Evolutionary conservation across 2,888 invertebrate species (phyloP).

Genomic region (Salticus scenicus): DNA sequence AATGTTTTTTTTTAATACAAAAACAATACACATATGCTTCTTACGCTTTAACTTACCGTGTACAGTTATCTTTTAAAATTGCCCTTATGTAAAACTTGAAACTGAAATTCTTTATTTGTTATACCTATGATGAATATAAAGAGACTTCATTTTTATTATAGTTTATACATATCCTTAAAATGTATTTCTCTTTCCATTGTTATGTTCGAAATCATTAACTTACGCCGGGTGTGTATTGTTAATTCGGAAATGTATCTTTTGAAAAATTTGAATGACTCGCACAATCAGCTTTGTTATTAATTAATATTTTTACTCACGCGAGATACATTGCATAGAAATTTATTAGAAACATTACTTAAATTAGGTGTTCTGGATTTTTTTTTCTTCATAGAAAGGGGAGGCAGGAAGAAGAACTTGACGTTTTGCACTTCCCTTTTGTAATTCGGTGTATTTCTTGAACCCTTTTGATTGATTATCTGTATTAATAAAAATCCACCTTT

Average conservation of each 20-base stretch:
- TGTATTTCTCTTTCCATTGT: constrained; percentile 9
- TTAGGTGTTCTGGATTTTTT: no score
- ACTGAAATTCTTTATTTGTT: no score
- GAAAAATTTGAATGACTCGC: not conserved
- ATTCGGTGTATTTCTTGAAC: not conserved
- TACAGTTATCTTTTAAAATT: no score
- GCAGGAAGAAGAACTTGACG: not conserved
- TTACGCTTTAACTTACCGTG: no score
- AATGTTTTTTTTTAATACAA: no score
- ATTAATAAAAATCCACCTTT: no score
- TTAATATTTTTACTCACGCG: not conserved
- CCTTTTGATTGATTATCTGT: not conserved
- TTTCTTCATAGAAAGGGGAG: no score
- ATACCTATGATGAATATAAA: no score
- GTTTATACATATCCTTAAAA: not conserved
- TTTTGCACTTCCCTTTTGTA: not conserved
- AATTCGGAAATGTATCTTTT: not conserved
- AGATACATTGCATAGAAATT: not conserved
- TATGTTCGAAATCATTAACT: not conserved
- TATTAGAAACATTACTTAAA: not conserved
- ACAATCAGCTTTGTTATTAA: not conserved
- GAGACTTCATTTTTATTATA: not conserved
- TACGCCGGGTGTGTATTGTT: not conserved
- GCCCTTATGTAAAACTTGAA: no score
- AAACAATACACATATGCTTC: no score